These are phyloP conservation scores for Heliconius congener DNA, from an alignment of 1,140 invertebrate genomes.

Conservation along the genomic window DNA sequence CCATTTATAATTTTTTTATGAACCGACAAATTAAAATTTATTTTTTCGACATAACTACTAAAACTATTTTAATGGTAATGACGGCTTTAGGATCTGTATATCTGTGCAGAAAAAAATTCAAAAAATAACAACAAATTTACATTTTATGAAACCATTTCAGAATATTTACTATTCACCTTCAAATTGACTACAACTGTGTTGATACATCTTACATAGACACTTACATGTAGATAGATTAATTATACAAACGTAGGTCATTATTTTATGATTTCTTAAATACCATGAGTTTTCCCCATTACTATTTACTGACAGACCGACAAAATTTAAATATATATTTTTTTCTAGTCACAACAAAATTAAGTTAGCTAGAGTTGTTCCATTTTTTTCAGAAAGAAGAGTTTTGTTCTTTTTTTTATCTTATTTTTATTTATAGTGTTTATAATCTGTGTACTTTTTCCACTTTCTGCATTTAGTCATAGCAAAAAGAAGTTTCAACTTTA, in stretches of 20 bases:
- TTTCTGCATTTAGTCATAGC: conserved; percentile 2
- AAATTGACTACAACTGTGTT: background rate
- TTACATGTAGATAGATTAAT: conserved; percentile 1
- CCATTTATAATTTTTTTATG: no score
- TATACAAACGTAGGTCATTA: background rate
- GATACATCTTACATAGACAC: background rate
- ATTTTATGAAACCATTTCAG: background rate
- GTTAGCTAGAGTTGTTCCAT: background rate
- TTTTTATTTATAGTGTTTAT: background rate
- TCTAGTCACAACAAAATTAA: background rate
- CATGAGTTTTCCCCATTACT: background rate
- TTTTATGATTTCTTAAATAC: background rate
- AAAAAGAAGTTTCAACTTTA: conserved; percentile 9
- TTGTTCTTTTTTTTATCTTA: background rate
- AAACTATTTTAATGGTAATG: no score
- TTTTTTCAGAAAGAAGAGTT: conserved; percentile 14
- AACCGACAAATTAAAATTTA: no score
- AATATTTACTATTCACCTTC: background rate
- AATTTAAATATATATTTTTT: background rate
- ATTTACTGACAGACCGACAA: background rate
- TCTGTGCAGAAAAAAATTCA: no score
- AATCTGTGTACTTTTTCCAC: conserved; percentile 14
- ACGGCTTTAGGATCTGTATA: no score
- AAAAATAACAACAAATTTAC: background rate
- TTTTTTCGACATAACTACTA: no score